phyloP scores from a whole-genome alignment of 2,888 invertebrate species.

The Steinernema hermaphroditum region DNA sequence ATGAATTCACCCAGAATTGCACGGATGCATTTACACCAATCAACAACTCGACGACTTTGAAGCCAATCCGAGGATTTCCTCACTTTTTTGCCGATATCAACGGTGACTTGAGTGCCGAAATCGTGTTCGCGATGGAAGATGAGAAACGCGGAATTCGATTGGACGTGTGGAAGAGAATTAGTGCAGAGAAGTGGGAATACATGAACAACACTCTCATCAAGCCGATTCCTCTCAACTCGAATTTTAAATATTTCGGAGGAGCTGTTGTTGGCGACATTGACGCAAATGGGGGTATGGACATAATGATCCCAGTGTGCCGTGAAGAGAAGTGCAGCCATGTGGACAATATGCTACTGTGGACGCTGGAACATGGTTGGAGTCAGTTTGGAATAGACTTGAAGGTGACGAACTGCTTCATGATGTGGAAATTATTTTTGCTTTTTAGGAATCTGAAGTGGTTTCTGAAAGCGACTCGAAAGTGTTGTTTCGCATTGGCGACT shows the following conservation, averaged over 20 bases:
- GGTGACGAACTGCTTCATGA: slow-evolving; percentile 29
- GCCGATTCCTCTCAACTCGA: not conserved
- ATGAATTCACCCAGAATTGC: not conserved
- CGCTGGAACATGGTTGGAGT: slow-evolving; percentile 38
- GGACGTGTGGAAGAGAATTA: slow-evolving; percentile 33
- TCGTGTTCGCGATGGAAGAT: slow-evolving; percentile 53
- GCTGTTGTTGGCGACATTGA: slow-evolving; percentile 59
- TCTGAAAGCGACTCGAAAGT: slow-evolving; percentile 35
- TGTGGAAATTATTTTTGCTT: slow-evolving; percentile 12
- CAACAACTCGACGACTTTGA: not conserved
- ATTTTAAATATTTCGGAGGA: slow-evolving; percentile 40
- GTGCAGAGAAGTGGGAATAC: not conserved
- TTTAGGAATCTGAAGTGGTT: slow-evolving; percentile 39
- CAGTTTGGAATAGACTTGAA: slow-evolving; percentile 49
- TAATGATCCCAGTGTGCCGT: slow-evolving; percentile 57
- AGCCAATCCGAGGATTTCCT: slow-evolving; percentile 38
- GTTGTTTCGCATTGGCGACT: slow-evolving; percentile 63
- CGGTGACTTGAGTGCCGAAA: slow-evolving; percentile 56
- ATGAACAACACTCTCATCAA: not conserved
- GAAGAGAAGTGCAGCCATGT: slow-evolving; percentile 42
- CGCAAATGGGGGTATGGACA: slow-evolving; percentile 55
- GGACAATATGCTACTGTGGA: slow-evolving; percentile 41
- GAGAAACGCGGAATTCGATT: slow-evolving; percentile 34
- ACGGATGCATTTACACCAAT: not conserved
- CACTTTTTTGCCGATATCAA: slow-evolving; percentile 51